Evolutionary conservation across 2,888 invertebrate genomes (phyloP), one percentile per base, ranked within the genome.

Genomic region (Auanema sp.): DNA sequence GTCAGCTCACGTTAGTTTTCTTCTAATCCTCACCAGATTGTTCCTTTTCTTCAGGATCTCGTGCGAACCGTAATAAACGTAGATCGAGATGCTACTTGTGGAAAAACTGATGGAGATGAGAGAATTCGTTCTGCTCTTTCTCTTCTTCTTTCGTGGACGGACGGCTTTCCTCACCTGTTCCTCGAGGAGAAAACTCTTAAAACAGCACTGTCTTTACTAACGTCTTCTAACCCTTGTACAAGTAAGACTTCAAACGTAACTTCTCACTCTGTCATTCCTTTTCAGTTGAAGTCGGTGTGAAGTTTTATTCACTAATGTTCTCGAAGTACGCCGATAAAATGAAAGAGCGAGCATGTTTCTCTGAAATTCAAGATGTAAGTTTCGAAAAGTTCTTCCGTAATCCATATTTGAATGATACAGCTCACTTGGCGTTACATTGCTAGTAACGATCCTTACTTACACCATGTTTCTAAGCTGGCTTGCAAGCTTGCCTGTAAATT

Each of bases 131-230:
- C n/a, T 4, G 16, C 6, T 52, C n/a, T 23, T 52, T 2, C 18
- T 52, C n/a, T n/a, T 8, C 40, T 64, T 59, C 25, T 55, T 41
- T 52, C 59, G 1, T 68, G 65, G 58, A 55, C 64, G 10, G 66
- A 68, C 2, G 16, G 63, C 21, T 71, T 63, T 41, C 58, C 65
- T 1, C 68, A 68, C 44, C 21, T 64, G 3, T 71, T 71, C 33
- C 41, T 53, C 5, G 54, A 33, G 2, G 59, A 54, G 6, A 14
- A 33, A 33, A 33, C 33, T 8, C 33, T 33, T 8, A 33, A 33
- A 3, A 5, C 33, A 3, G 33, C 33, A 3, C 3, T 33, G 33
- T 33, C 33, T 5, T 33, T 33, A 33, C 33, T 33, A 3, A 33
- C 33, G 8, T 33, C 33, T 33, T 33, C 33, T 8, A 33, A 33